These are phyloP conservation scores for Aphis gossypii DNA, from an alignment of 1,140 invertebrate genomes.

Conservation along the genomic window DNA sequence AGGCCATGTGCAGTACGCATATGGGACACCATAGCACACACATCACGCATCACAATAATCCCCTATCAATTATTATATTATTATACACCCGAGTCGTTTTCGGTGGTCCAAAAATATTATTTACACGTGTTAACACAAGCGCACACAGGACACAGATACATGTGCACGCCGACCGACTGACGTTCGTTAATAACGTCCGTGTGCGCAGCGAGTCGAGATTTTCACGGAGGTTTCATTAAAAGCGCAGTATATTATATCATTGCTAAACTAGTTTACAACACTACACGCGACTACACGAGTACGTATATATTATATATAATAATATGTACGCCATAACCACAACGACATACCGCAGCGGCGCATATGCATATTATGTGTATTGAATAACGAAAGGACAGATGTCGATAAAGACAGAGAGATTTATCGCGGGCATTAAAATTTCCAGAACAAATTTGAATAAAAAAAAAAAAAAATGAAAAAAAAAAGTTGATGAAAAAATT, in stretches of 20 bases:
- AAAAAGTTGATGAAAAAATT: neutral
- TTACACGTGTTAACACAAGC: slow-evolving; percentile 37
- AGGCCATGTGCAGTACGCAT: slow-evolving; percentile 29
- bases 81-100: neutral
- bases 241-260: neutral
- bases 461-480: neutral
- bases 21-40: neutral
- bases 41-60: neutral
- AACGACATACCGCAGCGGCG: neutral
- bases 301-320: neutral
- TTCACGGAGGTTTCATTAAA: slow-evolving; percentile 28
- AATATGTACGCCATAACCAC: neutral
- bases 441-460: slow-evolving; percentile 42
- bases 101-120: slow-evolving; percentile 33
- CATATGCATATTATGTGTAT: neutral
- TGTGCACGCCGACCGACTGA: neutral
- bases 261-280: slow-evolving; percentile 37
- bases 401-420: slow-evolving; percentile 46
- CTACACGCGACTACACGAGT: neutral
- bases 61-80: neutral
- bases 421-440: slow-evolving; percentile 40
- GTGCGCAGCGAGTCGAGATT: neutral
- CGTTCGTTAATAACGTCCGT: neutral
- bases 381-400: slow-evolving; percentile 3
- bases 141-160: neutral